Evolutionary conservation across 1,140 invertebrate species (phyloP), one percentile per base, ranked within the genome.

Genomic region (Ostrea edulis): DNA sequence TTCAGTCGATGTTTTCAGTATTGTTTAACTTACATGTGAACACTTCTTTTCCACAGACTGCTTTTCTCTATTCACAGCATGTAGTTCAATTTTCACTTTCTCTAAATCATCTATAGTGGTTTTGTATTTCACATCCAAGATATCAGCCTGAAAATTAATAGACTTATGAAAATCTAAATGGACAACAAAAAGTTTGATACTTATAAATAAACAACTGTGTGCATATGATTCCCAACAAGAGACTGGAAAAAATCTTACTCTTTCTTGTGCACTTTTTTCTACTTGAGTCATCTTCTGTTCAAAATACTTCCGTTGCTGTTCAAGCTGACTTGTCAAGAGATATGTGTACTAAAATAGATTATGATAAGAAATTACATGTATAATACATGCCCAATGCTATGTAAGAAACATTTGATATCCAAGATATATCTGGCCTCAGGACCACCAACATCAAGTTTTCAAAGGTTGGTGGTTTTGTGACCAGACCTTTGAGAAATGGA

Each of bases 241-340:
- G 20, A 44, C 17, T 83, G 51, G n/a, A 51, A 29, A 81, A 81
- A 29, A 81, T 71, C 62, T 91, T 91, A 93, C 93, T 89, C 91
- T 92, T 89, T 89, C 87, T 11, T 92, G 85, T 55, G 91, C 91
- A 83, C 95, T 93, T 83, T 93, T 91, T 86, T 97, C 97, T 85
- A 96, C 95, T 91, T 96, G 95, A 82, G 95, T 95, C 52, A 99
- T 95, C 91, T 96, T 97, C 84, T 98, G 97, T 95, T 99, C 98
- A 95, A 98, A 99, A 95, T 98, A 99, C 77, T 97, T 96, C 14
- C 99, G 95, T 94, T 99, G 99, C 20, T 97, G 97, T 94, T 99
- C 98, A 22, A 99, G 95, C 94, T 99, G 99, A 82, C 97, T 98
- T 11, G 98, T 99, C n/a, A 99, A 95, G 82, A 99, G 96, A 95